Evolutionary conservation across 2,888 invertebrate genomes (phyloP), one percentile per base, ranked within the genome.

Genomic region (Lordiphosa andalusiaca): DNA sequence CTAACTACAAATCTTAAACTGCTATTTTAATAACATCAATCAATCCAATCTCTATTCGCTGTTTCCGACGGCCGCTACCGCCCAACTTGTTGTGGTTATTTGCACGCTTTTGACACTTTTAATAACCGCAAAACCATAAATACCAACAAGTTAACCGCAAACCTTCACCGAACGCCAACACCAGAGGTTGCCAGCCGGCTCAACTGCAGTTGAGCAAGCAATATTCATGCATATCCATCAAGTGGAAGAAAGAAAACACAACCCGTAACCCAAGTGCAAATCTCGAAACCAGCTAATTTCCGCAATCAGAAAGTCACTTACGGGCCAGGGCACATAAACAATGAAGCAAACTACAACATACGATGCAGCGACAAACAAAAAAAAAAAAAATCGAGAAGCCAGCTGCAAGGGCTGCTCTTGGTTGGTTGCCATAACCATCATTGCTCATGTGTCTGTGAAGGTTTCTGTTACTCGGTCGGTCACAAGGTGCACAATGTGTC

Each of bases 221-320:
- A 67, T 73, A 75, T 82, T 66, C 75, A 75, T 82, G 75, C 69
- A 82, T 71, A 78, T 82, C 73, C 77, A 82, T 78, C 77, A 78
- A 77, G 57, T 69, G 68, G 57, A 60, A 35, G 33, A 54, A 75
- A 78, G 71, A 74, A 68, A 72, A 68, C 74, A 73, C 46, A 16
- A 40, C 44, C 10, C 13, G 16, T 10, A 25, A 23, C 38, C 38
- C 23, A 33, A 38, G 39, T 33, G 42, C 39, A 63, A 62, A 70
- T 68, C 75, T 75, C 53, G 61, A 67, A 64, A 57, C 75, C 64
- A 78, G 71, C 82, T 78, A 78, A 82, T 78, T 78, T 78, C 77
- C 77, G 78, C 75, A 75, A 75, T 78, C 77, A 75, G 78, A 78
- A 73, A 78, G 75, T 71, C 78, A 75, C 80, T 82, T 73, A 63